Evolutionary conservation across 35 echinoderm and acorn worm species (phyloP), one percentile per base, ranked within the genome.

Genomic region (Apostichopus californicus): DNA sequence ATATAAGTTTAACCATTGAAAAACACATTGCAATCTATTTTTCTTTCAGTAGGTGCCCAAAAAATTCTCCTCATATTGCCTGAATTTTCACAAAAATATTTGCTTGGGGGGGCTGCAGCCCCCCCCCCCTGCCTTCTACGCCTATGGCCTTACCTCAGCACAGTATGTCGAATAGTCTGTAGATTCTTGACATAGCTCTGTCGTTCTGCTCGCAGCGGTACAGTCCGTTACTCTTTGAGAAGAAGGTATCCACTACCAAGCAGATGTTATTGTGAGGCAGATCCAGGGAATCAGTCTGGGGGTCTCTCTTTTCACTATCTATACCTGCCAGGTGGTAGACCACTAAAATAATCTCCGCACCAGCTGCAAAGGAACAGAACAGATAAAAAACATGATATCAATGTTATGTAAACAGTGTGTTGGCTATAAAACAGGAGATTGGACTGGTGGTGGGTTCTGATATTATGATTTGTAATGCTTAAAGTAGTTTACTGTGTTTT

Each of bases 181-280:
- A 92, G 5, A 97, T 79, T 78, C 93, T 87, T 0, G 90, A 91
- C 93, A 97, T 93, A 75, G 93, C 93, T 57, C 86, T 66, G 87
- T 97, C 91, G 71, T 97, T 97, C 83, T 97, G 93, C 73, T 97
- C 93, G 65, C 95, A 97, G 4, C 93, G 83, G 72, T 97, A 97
- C 3, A 97, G 91, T 2, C 93, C 91, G 8, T 94, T 93, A 18
- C 54, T 55, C 86, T 97, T 94, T 54, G 78, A 92, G 87, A 93
- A 97, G 78, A 97, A 97, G 55, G 94, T 59, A 81, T 97, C 95
- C 18, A 94, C 93, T 11, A 94, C 95, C 5, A 97, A 87, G 71
- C 95, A 97, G n/a, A 94, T 91, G 55, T 97, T 97, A 72, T 94
- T 81, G 73, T 92, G 85, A 8, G 83, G 90, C 7, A 90, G 55